Evolutionary conservation across 2,797 vertebrate genomes (phyloP).

Genomic region (Jordanella pulchra): DNA sequence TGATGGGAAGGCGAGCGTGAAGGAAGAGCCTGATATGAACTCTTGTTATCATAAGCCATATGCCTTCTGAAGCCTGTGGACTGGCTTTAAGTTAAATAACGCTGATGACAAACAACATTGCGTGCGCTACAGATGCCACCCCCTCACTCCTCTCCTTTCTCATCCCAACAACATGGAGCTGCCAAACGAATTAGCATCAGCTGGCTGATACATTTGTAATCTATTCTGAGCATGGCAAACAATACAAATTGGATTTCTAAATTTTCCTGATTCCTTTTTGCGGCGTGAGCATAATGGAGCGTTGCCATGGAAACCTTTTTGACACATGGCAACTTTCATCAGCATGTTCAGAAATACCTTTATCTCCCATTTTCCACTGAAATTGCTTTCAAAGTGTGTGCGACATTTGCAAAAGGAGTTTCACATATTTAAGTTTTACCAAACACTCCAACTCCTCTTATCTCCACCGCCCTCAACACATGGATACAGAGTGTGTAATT

Average conservation of each 20-base stretch:
- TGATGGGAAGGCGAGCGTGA: constrained; percentile 47
- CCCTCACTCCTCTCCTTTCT: constrained; percentile 50
- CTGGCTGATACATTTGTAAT: constrained; percentile 77
- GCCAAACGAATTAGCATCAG: constrained; percentile 71
- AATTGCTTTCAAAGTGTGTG: constrained; percentile 35
- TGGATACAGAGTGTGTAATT: background rate
- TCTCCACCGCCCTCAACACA: constrained; percentile 6
- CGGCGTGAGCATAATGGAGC: constrained; percentile 55
- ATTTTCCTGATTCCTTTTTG: constrained; percentile 70
- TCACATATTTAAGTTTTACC: constrained; percentile 38
- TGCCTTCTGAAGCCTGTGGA: constrained; percentile 61
- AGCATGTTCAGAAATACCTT: constrained; percentile 39
- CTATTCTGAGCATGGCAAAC: constrained; percentile 75
- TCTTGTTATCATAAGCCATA: constrained; percentile 71
- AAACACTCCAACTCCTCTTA: constrained; percentile 33
- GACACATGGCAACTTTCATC: constrained; percentile 50
- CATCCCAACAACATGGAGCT: constrained; percentile 54
- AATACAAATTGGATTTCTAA: constrained; percentile 79
- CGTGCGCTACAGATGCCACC: constrained; percentile 40
- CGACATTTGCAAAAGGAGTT: constrained; percentile 38
- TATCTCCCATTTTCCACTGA: constrained; percentile 25
- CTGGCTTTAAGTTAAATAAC: constrained; percentile 68
- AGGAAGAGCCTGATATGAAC: constrained; percentile 51
- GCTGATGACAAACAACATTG: constrained; percentile 65
- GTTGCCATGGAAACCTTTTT: constrained; percentile 60